Evolutionary conservation across 2,113 vertebrate genomes (phyloP), one percentile per base, ranked within the genome.

Genomic region (Fulica atra): DNA sequence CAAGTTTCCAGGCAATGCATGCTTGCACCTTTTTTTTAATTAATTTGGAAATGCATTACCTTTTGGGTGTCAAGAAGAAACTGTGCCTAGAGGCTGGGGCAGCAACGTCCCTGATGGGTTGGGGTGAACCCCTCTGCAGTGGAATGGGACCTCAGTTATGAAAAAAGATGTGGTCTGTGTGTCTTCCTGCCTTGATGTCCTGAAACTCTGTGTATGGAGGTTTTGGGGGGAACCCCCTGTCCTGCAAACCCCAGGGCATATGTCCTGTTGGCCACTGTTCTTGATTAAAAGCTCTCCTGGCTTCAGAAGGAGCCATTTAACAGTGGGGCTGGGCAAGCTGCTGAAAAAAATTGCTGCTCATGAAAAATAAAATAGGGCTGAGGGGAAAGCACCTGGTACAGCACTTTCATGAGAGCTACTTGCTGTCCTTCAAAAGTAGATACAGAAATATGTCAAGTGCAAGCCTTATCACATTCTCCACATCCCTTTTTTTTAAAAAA

Each of bases 81-180:
- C 36, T 42, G 48, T 1, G 1, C 48, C 26, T 81, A 42, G 23
- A 74, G 13, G 38, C 23, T 66, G 65, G 16, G 26, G 10, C 48
- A 56, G 48, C 56, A 29, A 11, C 0, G 0, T 76, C 11, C 24
- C 14, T 71, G 16, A 36, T 81, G 81, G 17, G 5, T 15, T 48
- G 51, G 53, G 35, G 14, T n/a, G 57, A 81, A 26, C 2, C 29
- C 23, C 20, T 85, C 65, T 71, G 85, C 16, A 18, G 31, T 25
- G 13, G 38, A 25, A n/a, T 3, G 3, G 51, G 42, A 80, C 57
- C 68, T 86, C 1, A 0, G 19, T 23, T 3, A 0, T 36, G 38
- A 35, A 40, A n/a, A 40, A 77, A 56, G 14, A 35, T 50, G 28
- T 36, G 64, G 17, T 73, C 16, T n/a, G 9, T 63, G 21, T 14